These are phyloP conservation scores for Germaria angustata DNA, from an alignment of 2,888 invertebrate species.

Conservation along the genomic window DNA sequence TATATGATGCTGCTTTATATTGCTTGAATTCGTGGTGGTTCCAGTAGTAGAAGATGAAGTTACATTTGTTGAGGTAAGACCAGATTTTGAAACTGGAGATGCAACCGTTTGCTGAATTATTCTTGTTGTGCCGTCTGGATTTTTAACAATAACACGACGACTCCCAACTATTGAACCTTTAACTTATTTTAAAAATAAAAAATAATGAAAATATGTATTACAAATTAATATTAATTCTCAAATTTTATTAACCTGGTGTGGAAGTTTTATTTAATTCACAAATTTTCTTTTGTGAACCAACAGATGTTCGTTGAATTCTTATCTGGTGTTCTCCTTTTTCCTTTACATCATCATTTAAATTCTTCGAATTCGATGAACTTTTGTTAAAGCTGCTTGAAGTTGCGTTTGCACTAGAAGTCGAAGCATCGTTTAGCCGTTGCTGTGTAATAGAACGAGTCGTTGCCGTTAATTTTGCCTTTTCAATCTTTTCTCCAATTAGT, in stretches of 20 bases:
- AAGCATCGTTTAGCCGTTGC: constrained; percentile 65
- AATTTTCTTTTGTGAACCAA: constrained; percentile 91
- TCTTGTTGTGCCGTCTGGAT: constrained; percentile 84
- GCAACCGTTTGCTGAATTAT: constrained; percentile 84
- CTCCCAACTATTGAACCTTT: constrained; percentile 76
- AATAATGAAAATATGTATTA: neutral
- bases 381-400: constrained; percentile 68
- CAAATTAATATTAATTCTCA: neutral
- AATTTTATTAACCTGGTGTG: constrained; percentile 75
- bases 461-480: constrained; percentile 81
- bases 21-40: constrained; percentile 71
- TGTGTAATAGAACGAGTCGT: constrained; percentile 84
- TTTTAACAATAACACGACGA: constrained; percentile 80
- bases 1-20: constrained; percentile 80
- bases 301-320: constrained; percentile 89
- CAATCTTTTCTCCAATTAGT: constrained; percentile 91
- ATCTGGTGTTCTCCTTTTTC: constrained; percentile 96
- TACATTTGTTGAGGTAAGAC: constrained; percentile 83
- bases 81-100: constrained; percentile 81
- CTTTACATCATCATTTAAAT: constrained; percentile 84
- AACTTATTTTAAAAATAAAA: constrained; percentile 48
- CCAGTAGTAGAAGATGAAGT: constrained; percentile 79
- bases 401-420: constrained; percentile 71
- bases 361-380: constrained; percentile 80
- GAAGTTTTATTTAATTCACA: constrained; percentile 82